Evolutionary conservation across 2,113 vertebrate genomes (phyloP), one percentile per base, ranked within the genome.

Genomic region (Climacteris rufus): DNA sequence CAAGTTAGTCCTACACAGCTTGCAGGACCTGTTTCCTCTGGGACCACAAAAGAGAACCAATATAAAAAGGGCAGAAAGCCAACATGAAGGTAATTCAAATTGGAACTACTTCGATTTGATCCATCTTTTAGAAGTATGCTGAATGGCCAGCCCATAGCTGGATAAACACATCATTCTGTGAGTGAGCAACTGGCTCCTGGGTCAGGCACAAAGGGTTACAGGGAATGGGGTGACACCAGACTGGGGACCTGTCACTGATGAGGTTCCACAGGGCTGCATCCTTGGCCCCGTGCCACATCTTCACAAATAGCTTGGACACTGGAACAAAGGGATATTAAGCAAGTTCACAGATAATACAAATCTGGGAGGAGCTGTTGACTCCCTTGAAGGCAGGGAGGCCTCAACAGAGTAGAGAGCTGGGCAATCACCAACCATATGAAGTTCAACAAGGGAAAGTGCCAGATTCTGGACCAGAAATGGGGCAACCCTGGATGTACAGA

Each of bases 381-480:
- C 23, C 28, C 18, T 47, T 6, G 10, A 35, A 40, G 6, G 17
- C n/a, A 56, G 82, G 17, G n/a, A n/a, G 30, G 20, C 35, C 20
- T 30, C 0, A 4, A 30, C 30, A 56, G n/a, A 20, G 15, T 2
- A n/a, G 24, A 49, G 30, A 10, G 24, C 31, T 44, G 27, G 44
- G 47, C 8, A 37, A 20, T 20, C 60, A n/a, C 35, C 30, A 30
- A 4, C 12, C 5, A 2, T 5, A 10, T 7, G 23, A 24, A 39
- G 4, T 8, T 18, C n/a, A 64, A 15, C 30, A 13, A 56, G 50
- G 13, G 12, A 19, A 56, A 74, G 28, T 23, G 23, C 19, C 0
- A 0, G n/a, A 39, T 47, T 39, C 23, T 56, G 28, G 28, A 23
- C 2, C 11, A n/a, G n/a, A 24, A 30, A 20, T 40, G 50, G 8